Evolutionary conservation across 2,888 invertebrate species (phyloP), one percentile per base, ranked within the genome.

Genomic region (Zelleria hepariella): DNA sequence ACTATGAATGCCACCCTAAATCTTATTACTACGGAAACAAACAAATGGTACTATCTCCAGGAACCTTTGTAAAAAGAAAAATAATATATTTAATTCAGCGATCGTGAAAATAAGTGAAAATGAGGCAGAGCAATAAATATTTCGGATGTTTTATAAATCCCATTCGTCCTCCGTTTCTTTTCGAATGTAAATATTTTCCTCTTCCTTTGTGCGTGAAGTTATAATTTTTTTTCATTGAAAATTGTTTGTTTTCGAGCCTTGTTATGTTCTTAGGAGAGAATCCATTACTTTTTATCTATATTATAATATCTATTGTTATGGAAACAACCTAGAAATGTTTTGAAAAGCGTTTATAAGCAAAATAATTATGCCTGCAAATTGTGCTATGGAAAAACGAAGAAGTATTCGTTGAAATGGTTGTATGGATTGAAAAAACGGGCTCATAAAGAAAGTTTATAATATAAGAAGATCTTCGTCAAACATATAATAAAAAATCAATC

Each of bases 141-240:
- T 42, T 62, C 57, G 66, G 68, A 61, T 64, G 65, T 61, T 67
- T 67, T 62, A 60, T 61, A 61, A 65, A 67, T 69, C 58, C 66
- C 63, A 57, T 62, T 62, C 59, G 63, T 66, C 63, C 54, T 61
- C 62, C 59, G 63, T 66, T 65, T 60, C 59, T 54, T 65, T 61
- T 57, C 24, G 55, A 42, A 42, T 26, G 56, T 55, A 55, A 56
- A 59, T 59, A 59, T 59, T 59, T 59, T 59, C 54, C 24, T 48
- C 58, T 49, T 24, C 18, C 26, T 47, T 27, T 49, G 49, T 49
- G 49, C 49, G 18, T 21, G 7, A 48, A 48, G 48, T 15, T 48
- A 48, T n/a, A 48, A 48, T 48, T n/a, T n/a, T 48, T 48, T 20
- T 49, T 49, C 18, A 49, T 49, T 49, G 18, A 49, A 49, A 49